Evolutionary conservation across 2,888 invertebrate genomes (phyloP).

Genomic region (Phorcus lineatus): DNA sequence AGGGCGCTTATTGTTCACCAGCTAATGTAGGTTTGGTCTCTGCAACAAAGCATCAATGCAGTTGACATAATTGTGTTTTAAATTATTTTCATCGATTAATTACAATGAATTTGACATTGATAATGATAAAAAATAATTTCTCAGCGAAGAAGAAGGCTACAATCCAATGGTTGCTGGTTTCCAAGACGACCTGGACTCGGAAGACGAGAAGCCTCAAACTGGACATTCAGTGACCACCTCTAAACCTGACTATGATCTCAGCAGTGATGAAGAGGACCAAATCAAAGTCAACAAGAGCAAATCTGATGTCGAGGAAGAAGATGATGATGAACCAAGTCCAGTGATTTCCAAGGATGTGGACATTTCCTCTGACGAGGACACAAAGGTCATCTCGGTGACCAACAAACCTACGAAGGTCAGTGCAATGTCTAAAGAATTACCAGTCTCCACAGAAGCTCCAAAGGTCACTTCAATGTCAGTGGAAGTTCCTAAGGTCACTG

Average conservation of each 20-base stretch:
- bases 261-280: constrained; percentile 56
- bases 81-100: no score
- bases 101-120: no score
- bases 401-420: not conserved
- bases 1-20: no score
- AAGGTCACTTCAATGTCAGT: not conserved
- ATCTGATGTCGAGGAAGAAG: constrained; percentile 23
- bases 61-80: no score
- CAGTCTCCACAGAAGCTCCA: not conserved
- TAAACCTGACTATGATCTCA: constrained; percentile 51
- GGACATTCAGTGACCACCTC: constrained; percentile 21
- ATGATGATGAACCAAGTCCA: constrained; percentile 25
- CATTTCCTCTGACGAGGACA: constrained; percentile 48
- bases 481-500: not conserved
- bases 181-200: constrained; percentile 88
- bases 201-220: constrained; percentile 75
- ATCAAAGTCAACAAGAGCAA: not conserved
- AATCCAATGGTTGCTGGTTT: constrained; percentile 82
- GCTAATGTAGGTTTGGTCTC: no score
- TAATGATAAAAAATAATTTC: not conserved
- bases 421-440: no score
- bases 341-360: constrained; percentile 50
- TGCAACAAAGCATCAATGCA: no score
- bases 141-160: constrained; percentile 63
- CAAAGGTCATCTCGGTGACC: not conserved